Percentiles rank a stretch among this genome's conserved stretches.
These are phyloP conservation scores for Serilophus lunatus DNA, from an alignment of 2,113 vertebrate genomes.

Conservation along the genomic window DNA sequence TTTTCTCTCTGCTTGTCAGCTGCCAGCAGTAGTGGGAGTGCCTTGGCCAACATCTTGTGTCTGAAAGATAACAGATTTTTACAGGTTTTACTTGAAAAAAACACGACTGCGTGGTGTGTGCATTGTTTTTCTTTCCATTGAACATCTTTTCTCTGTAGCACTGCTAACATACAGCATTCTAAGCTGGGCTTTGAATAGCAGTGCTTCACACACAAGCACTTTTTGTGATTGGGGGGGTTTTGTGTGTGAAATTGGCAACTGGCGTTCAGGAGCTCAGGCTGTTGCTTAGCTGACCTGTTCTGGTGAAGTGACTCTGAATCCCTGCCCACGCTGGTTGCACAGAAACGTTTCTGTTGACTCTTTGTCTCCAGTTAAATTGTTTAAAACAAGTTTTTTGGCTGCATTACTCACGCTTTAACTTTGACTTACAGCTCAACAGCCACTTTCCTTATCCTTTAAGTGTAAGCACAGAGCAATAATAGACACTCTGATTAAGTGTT, in stretches of 20 bases:
- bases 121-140: background rate
- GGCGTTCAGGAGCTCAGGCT: background rate
- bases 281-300: constrained; percentile 32
- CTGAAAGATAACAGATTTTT: background rate
- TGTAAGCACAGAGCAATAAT: background rate
- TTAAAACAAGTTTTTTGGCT: background rate
- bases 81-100: background rate
- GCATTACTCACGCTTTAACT: background rate
- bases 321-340: background rate
- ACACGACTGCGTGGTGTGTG: background rate
- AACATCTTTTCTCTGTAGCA: background rate
- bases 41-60: background rate
- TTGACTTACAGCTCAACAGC: no score
- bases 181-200: background rate
- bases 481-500: background rate
- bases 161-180: background rate
- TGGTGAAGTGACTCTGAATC: background rate
- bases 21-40: background rate
- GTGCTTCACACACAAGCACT: background rate
- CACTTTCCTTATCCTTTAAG: no score
- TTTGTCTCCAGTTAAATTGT: background rate
- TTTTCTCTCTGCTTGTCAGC: background rate
- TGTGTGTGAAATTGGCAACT: background rate
- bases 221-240: no score
- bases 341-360: background rate